Evolutionary conservation across 2,113 vertebrate genomes (phyloP).

Genomic region (Peromyscus californicus): DNA sequence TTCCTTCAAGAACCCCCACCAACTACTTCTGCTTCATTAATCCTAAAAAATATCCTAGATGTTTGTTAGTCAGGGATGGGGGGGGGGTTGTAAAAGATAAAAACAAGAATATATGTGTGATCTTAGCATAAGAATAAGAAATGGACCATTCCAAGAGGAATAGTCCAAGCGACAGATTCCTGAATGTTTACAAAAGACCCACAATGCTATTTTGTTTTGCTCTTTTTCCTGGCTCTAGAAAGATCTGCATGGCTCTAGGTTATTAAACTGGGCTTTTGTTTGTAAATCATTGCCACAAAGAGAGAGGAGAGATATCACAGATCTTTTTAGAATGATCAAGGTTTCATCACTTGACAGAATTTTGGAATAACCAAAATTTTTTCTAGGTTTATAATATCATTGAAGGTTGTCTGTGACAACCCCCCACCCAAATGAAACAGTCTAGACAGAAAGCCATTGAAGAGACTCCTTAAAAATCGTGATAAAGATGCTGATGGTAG

Average conservation of each 20-base stretch:
- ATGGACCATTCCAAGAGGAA: conserved; percentile 27
- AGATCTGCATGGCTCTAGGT: background rate
- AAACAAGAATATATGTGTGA: background rate
- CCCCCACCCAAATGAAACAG: background rate
- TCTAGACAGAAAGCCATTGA: background rate
- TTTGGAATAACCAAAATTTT: conserved; percentile 1
- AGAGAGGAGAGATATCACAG: background rate
- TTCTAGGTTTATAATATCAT: background rate
- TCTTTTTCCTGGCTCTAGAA: conserved; percentile 2
- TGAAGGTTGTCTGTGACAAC: background rate
- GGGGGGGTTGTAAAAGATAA: conserved; percentile 16
- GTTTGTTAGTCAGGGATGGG: background rate
- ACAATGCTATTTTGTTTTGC: background rate
- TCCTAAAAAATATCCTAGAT: background rate
- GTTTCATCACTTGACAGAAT: conserved; percentile 3
- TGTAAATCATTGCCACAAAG: background rate
- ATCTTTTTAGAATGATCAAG: background rate
- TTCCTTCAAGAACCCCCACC: background rate
- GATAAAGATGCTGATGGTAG: background rate
- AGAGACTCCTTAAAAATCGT: background rate
- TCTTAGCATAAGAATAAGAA: background rate
- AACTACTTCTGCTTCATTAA: conserved; percentile 33
- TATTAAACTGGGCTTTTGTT: conserved; percentile 4
- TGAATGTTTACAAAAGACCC: background rate
- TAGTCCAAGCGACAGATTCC: background rate